Percentiles rank a stretch among this genome's conserved stretches.
These are phyloP conservation scores for Ichneumon xanthorius DNA, from an alignment of 2,888 invertebrate species.

Conservation along the genomic window DNA sequence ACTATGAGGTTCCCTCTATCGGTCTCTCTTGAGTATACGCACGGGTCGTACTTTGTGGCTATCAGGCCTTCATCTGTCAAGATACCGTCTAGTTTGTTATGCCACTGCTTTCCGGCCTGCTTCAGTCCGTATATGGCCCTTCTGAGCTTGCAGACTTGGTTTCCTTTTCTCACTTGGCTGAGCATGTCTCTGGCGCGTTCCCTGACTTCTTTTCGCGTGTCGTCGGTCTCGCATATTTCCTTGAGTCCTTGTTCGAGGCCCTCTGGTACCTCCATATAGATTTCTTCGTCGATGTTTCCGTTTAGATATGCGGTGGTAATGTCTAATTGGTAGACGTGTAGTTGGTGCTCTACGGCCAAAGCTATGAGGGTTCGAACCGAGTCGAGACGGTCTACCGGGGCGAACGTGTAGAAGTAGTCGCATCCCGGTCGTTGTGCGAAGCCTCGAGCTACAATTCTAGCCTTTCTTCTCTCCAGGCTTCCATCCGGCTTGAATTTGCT, in stretches of 20 bases:
- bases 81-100: constrained; percentile 33
- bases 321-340: constrained; percentile 16
- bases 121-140: constrained; percentile 69
- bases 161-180: not conserved
- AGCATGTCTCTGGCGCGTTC: not conserved
- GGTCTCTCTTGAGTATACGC: constrained; percentile 34
- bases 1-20: constrained; percentile 32
- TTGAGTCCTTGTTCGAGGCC: constrained; percentile 8
- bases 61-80: constrained; percentile 34
- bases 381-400: not conserved
- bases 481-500: constrained; percentile 5
- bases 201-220: not conserved
- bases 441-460: constrained; percentile 2
- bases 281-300: constrained; percentile 7
- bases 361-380: constrained; percentile 8
- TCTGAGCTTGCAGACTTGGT: constrained; percentile 63
- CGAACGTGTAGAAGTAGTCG: constrained; percentile 13
- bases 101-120: constrained; percentile 69
- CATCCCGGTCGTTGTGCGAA: constrained; percentile 30
- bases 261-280: constrained; percentile 26
- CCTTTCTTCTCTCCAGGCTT: constrained; percentile 3
- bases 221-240: not conserved
- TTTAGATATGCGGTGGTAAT: constrained; percentile 35
- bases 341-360: not conserved
- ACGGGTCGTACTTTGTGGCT: constrained; percentile 54